phyloP scores from a whole-genome alignment of 2,797 vertebrate species.

The Thaleichthys pacificus region DNA sequence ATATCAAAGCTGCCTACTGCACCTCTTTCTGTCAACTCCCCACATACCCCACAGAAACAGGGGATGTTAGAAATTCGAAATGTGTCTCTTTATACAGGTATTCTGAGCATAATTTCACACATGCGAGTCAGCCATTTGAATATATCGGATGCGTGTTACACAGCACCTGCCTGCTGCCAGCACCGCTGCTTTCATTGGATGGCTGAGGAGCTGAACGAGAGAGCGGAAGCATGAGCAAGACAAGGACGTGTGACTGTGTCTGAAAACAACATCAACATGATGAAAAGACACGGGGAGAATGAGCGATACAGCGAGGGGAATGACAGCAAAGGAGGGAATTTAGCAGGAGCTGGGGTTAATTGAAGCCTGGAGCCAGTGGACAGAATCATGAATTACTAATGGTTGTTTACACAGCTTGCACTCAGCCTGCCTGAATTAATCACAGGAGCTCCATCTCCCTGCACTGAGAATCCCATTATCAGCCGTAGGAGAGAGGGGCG shows the following conservation, averaged over 20 bases:
- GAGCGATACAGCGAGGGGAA: constrained; percentile 16
- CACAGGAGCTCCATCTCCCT: constrained; percentile 58
- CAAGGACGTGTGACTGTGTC: neutral
- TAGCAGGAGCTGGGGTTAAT: constrained; percentile 67
- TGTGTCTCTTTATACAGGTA: constrained; percentile 1
- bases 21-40: constrained; percentile 4
- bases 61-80: constrained; percentile 3
- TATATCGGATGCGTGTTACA: constrained; percentile 24
- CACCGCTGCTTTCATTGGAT: constrained; percentile 13
- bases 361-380: constrained; percentile 68
- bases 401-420: constrained; percentile 74
- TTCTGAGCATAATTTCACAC: constrained; percentile 31
- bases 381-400: constrained; percentile 76
- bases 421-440: constrained; percentile 69
- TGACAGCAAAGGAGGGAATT: constrained; percentile 40
- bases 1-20: constrained; percentile 18
- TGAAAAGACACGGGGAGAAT: constrained; percentile 2
- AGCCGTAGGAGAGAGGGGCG: constrained; percentile 19
- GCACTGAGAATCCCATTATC: constrained; percentile 46
- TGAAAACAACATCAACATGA: constrained; percentile 23
- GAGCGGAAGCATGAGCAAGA: constrained; percentile 22
- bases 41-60: constrained; percentile 7
- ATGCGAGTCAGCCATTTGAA: constrained; percentile 34
- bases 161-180: constrained; percentile 33
- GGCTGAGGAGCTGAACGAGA: neutral